Evolutionary conservation across 2,797 vertebrate genomes (phyloP).

Genomic region (Varecia variegata): DNA sequence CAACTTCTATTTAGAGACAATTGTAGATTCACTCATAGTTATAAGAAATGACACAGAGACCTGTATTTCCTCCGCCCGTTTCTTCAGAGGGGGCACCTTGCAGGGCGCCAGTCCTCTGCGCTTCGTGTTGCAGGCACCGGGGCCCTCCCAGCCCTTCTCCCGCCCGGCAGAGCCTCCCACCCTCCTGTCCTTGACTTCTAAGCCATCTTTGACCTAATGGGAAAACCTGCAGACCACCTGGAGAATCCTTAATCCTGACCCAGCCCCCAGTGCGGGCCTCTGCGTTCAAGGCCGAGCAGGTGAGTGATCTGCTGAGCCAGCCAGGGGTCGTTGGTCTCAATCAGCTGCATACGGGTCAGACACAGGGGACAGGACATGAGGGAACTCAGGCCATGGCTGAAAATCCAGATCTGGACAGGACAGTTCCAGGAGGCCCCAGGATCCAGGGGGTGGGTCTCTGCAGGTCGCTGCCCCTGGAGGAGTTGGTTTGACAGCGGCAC

Average conservation of each 20-base stretch:
- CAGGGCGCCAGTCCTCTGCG: too few relatives aligned
- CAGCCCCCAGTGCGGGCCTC: background rate
- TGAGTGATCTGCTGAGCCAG: too few relatives aligned
- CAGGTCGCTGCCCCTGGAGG: background rate
- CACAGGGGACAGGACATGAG: background rate
- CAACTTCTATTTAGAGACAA: background rate
- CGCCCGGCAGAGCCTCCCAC: rapidly evolving
- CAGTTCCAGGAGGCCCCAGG: too few relatives aligned
- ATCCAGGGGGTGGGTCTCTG: too few relatives aligned
- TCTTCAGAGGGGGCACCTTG: too few relatives aligned
- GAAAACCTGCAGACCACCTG: background rate
- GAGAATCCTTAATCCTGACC: too few relatives aligned
- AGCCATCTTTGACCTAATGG: background rate
- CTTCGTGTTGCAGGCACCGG: rapidly evolving
- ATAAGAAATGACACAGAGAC: background rate
- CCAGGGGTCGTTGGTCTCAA: too few relatives aligned
- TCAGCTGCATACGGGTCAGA: background rate
- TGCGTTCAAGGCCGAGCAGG: background rate
- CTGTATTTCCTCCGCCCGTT: background rate
- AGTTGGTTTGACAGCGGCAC: background rate
- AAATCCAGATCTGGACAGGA: background rate
- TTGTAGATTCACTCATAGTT: too few relatives aligned
- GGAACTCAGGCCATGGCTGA: too few relatives aligned
- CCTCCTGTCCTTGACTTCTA: background rate
- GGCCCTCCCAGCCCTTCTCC: background rate